Base-by-base conservation (phyloP, 2,113 vertebrate genomes). In the Oceanites oceanicus region DNA sequence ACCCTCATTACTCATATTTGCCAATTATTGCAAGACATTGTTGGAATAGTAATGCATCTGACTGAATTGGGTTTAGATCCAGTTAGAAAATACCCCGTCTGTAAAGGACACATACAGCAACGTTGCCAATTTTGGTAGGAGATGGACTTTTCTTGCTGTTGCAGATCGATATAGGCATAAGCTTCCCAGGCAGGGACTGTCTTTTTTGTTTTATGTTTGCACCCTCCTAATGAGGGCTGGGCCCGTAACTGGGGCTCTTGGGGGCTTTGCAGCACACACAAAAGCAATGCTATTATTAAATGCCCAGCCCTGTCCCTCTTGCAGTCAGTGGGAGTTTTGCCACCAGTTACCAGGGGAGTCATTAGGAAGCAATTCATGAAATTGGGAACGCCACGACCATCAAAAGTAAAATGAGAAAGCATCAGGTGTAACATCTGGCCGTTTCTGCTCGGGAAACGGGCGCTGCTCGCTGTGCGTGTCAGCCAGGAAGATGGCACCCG, bases 381-480 rank as follows among this genome's bases (percentile, higher is more conserved):
- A 62, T 3, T 34, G 71, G 82, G 88, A 94, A 36, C 11, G 9
- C 88, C 75, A 1, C 1, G 5, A 65, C 83, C 92, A 23, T 75
- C 3, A n/a, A 13, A 52, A 75, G 79, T 11, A 0, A 27, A 27
- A 84, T 5, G 92, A 56, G 95, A 42, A 81, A 30, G 70, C 91
- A 63, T 74, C 95, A 52, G 95, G 92, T 90, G 76, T 8, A 75
- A 45, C 95, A 94, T 95, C 91, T 92, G 96, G 56, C 88, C 11
- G 0, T 15, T 26, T 2, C 76, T 86, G 20, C 59, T 6, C 9
- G 4, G 80, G 81, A 30, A 13, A 4, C 2, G 6, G 75, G 87
- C 9, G 1, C 80, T 2, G 13, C 88, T 92, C 10, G 3, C 85
- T 3, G 44, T 47, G 91, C 30, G 12, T 14, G 67, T 6, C 91